A percentile compares a stretch with the other conserved stretches of the same genome.
Conservation (phyloP, 2,113 vertebrate genomes). For the Osmerus mordax region DNA sequence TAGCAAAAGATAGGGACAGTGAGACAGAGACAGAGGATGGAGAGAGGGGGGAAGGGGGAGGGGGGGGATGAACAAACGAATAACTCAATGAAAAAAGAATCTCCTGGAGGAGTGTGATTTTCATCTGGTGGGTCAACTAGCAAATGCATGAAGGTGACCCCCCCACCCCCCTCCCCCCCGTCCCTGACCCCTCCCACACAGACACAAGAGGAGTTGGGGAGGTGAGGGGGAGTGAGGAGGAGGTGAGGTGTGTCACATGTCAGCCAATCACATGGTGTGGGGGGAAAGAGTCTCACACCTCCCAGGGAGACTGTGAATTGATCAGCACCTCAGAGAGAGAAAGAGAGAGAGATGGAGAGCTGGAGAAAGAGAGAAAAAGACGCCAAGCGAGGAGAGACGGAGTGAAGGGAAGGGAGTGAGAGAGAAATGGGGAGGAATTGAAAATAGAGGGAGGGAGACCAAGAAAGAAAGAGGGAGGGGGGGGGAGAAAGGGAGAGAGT, state of each 20-base stretch:
- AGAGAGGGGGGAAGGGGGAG: no score
- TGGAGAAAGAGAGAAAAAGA: slow-evolving; percentile 46
- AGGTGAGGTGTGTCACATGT: slow-evolving; percentile 35
- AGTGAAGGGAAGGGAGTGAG: slow-evolving; percentile 48
- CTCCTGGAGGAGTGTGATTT: slow-evolving; percentile 3
- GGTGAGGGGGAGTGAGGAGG: slow-evolving; percentile 24
- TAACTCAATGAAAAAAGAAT: not conserved
- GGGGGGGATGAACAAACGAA: not conserved
- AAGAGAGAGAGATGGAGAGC: slow-evolving; percentile 27
- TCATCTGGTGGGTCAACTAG: not conserved
- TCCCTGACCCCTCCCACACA: not conserved
- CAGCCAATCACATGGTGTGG: slow-evolving; percentile 47
- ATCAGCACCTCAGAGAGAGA: slow-evolving; percentile 71
- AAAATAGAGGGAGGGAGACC: slow-evolving; percentile 1
- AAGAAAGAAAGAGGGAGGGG: slow-evolving; percentile 8
- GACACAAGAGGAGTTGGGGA: slow-evolving; percentile 13
- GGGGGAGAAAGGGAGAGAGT: slow-evolving; percentile 13
- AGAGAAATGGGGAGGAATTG: slow-evolving; percentile 43
- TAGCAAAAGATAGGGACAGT: slow-evolving; percentile 4
- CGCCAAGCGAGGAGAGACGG: slow-evolving; percentile 39
- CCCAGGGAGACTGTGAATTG: slow-evolving; percentile 76
- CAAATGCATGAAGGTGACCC: not conserved
- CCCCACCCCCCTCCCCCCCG: not conserved
- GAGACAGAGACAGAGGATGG: not conserved
- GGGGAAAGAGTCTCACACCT: slow-evolving; percentile 65